phyloP scores from a whole-genome alignment of 2,888 invertebrate genomes.

The Drosophila pseudotakahashii region DNA sequence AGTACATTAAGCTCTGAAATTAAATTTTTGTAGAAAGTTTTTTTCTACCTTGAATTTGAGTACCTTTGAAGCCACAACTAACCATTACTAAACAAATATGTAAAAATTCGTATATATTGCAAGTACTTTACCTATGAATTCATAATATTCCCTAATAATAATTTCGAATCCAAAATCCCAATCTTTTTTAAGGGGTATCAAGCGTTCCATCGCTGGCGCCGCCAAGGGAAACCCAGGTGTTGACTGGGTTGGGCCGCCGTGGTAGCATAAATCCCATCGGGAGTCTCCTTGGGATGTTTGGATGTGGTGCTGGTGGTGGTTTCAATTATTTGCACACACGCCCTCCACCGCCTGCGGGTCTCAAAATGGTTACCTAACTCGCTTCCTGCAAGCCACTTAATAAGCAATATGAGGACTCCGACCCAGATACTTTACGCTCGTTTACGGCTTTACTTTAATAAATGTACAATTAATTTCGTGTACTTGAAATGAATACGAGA shows the following conservation, averaged over 20 bases:
- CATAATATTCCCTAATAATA: too few species aligned
- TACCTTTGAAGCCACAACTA: too few species aligned
- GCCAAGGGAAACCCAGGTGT: slow-evolving; percentile 32
- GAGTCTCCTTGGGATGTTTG: slow-evolving; percentile 23
- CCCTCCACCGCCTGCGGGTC: slow-evolving; percentile 29
- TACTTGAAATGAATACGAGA: slow-evolving; percentile 19
- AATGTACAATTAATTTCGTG: slow-evolving; percentile 66
- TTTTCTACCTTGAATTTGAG: too few species aligned
- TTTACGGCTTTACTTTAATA: slow-evolving; percentile 63
- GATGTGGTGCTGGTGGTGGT: slow-evolving; percentile 39
- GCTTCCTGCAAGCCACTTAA: slow-evolving; percentile 72
- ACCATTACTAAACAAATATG: too few species aligned
- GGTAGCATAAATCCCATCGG: slow-evolving; percentile 65
- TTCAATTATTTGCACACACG: slow-evolving; percentile 76
- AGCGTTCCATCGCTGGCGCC: not conserved
- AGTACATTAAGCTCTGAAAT: not conserved
- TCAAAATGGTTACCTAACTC: slow-evolving; percentile 41
- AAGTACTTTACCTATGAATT: too few species aligned
- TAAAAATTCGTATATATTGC: too few species aligned
- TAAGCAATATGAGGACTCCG: slow-evolving; percentile 66
- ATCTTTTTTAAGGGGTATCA: not conserved
- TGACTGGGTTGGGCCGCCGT: slow-evolving; percentile 23
- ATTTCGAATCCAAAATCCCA: too few species aligned
- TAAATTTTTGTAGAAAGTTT: too few species aligned
- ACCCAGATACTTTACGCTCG: slow-evolving; percentile 4